Evolutionary conservation across 2,888 invertebrate species (phyloP).

Genomic region (Ophion slaviceki): DNA sequence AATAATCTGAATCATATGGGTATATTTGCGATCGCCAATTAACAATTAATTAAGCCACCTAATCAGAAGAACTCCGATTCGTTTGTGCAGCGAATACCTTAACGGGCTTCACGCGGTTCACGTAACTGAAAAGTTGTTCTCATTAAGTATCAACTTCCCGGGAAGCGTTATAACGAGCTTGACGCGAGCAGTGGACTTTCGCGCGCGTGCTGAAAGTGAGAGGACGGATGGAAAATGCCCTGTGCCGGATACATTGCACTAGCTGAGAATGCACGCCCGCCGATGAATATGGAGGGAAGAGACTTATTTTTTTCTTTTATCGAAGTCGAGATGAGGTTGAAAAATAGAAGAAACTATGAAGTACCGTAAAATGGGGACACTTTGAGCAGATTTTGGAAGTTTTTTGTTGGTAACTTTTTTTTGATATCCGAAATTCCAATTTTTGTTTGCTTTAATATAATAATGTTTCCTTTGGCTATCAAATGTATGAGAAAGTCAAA

Average conservation of each 20-base stretch:
- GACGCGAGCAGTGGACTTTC: constrained; percentile 59
- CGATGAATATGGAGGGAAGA: constrained; percentile 7
- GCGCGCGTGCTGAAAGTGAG: constrained; percentile 63
- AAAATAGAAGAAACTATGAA: constrained; percentile 1
- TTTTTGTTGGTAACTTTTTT: neutral
- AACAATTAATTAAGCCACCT: constrained; percentile 7
- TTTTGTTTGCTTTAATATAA: no score
- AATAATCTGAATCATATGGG: neutral
- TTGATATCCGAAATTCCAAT: no score
- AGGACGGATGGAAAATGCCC: constrained; percentile 63
- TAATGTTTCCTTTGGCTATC: no score
- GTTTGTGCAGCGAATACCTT: neutral
- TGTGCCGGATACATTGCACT: constrained; percentile 47
- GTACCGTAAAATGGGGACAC: no score
- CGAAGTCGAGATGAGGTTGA: neutral
- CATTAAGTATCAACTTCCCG: constrained; percentile 55
- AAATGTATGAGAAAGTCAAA: no score
- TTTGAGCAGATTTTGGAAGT: no score
- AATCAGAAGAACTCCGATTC: constrained; percentile 9
- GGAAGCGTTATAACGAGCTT: constrained; percentile 55
- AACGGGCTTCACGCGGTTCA: constrained; percentile 2
- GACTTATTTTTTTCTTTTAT: constrained; percentile 25
- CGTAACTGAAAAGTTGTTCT: constrained; percentile 56
- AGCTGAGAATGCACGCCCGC: constrained; percentile 28
- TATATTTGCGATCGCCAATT: neutral